Percentiles rank a stretch among this genome's conserved stretches.
Conservation (phyloP, 1,140 invertebrate species). For the Cotesia chilonis region DNA sequence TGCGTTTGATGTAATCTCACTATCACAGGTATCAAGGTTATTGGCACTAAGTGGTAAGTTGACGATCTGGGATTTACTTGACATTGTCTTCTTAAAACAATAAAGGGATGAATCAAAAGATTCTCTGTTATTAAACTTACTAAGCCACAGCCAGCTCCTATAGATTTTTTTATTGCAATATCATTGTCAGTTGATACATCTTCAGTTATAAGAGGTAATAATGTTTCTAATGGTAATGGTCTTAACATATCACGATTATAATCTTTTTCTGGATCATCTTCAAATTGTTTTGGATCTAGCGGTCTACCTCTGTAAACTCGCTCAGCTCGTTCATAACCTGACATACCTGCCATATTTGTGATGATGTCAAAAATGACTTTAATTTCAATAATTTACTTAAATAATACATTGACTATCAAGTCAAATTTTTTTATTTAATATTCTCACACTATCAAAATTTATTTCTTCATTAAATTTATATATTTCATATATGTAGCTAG, state of each 20-base stretch:
- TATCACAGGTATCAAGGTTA: conserved; percentile 85
- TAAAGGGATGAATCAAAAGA: conserved; percentile 90
- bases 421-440: no score
- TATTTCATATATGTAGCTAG: no score
- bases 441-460: no score
- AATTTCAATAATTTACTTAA: no score
- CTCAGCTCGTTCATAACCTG: conserved; percentile 34
- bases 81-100: conserved; percentile 90
- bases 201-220: conserved; percentile 8
- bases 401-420: no score
- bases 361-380: neutral
- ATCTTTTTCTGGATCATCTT: conserved; percentile 25
- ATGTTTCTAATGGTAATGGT: conserved; percentile 20
- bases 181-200: conserved; percentile 32
- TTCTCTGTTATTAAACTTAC: conserved; percentile 87
- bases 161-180: conserved; percentile 71
- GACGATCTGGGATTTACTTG: conserved; percentile 73
- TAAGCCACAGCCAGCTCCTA: conserved; percentile 77
- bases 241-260: conserved; percentile 32
- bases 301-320: conserved; percentile 30
- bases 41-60: conserved; percentile 83
- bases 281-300: conserved; percentile 16
- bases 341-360: conserved; percentile 25
- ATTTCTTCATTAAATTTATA: no score
- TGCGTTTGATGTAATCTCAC: conserved; percentile 84